Conservation (phyloP, 2,888 invertebrate genomes). For the Acleris cristana region DNA sequence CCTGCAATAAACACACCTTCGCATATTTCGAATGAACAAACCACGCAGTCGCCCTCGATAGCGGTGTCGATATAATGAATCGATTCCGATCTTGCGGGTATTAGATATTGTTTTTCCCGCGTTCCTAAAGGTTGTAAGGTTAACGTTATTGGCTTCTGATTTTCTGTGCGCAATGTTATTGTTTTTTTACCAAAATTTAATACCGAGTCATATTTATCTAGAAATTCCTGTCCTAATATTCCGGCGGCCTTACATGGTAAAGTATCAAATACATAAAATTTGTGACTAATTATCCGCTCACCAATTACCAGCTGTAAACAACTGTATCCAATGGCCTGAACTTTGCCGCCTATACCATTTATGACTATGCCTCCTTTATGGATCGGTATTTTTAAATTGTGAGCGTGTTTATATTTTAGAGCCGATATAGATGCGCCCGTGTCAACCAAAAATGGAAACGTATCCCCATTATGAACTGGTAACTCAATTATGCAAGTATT, state of each 20-base stretch:
- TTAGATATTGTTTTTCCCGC: too few relatives aligned
- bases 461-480: neutral
- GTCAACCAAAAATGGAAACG: neutral
- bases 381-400: slow-evolving; percentile 16
- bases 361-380: slow-evolving; percentile 14
- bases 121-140: too few relatives aligned
- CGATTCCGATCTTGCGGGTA: slow-evolving; percentile 22
- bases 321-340: slow-evolving; percentile 33
- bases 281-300: slow-evolving; percentile 13
- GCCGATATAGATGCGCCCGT: slow-evolving; percentile 30
- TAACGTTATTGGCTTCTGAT: neutral
- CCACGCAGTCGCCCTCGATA: slow-evolving; percentile 25
- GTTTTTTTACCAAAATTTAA: slow-evolving; percentile 27
- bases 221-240: slow-evolving; percentile 38
- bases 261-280: slow-evolving; percentile 35
- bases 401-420: slow-evolving; percentile 23
- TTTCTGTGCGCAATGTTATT: slow-evolving; percentile 11
- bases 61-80: slow-evolving; percentile 30
- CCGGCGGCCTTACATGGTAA: slow-evolving; percentile 33
- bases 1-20: slow-evolving; percentile 32
- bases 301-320: neutral
- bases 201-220: slow-evolving; percentile 22
- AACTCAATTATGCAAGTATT: neutral
- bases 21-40: slow-evolving; percentile 20
- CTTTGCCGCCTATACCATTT: slow-evolving; percentile 35